phyloP scores from a whole-genome alignment of 2,888 invertebrate genomes.

The Neoascia interrupta region DNA sequence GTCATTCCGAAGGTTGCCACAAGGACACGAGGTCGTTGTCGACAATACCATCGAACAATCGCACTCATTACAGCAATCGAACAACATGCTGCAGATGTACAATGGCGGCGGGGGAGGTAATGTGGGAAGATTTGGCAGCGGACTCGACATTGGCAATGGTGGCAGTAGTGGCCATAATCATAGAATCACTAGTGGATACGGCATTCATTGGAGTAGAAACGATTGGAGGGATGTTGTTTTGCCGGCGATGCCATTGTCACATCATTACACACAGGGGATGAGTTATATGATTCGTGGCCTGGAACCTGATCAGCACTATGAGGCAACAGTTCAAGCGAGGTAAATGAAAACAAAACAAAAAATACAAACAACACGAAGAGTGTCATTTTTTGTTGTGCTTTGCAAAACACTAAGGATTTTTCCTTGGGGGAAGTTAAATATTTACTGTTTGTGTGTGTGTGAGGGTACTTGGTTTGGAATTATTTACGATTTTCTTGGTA shows the following conservation, averaged over 20 bases:
- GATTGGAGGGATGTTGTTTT: conserved; percentile 83
- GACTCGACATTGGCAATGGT: conserved; percentile 54
- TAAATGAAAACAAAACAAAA: conserved; percentile 72
- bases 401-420: conserved; percentile 16
- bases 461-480: too few species aligned
- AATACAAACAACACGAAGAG: too few species aligned
- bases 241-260: conserved; percentile 81
- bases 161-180: conserved; percentile 75
- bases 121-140: conserved; percentile 49
- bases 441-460: too few species aligned
- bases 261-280: conserved; percentile 83
- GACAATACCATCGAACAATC: conserved; percentile 79
- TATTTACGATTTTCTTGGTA: too few species aligned
- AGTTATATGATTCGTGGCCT: conserved; percentile 84
- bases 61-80: conserved; percentile 69
- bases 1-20: conserved; percentile 83
- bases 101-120: conserved; percentile 68
- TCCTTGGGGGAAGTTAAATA: conserved; percentile 39
- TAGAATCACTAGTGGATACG: conserved; percentile 76
- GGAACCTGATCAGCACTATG: conserved; percentile 84
- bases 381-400: conserved; percentile 14
- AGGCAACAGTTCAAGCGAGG: conserved; percentile 84
- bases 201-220: conserved; percentile 80
- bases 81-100: conserved; percentile 74
- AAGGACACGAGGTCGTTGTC: conserved; percentile 80